phyloP scores from a whole-genome alignment of 2,888 invertebrate genomes.

The Pseudoips prasinana region DNA sequence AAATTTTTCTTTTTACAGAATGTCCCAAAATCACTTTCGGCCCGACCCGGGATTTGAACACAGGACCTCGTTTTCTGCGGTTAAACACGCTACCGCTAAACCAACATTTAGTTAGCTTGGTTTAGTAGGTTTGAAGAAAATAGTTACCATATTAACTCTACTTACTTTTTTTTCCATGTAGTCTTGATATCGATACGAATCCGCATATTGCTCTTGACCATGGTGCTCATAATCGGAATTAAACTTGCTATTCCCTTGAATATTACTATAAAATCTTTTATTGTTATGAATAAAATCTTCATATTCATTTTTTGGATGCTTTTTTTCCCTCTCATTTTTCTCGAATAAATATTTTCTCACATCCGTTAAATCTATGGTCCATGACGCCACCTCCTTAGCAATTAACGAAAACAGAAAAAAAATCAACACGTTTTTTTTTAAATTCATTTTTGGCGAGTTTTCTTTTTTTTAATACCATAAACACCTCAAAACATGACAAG shows the following conservation, averaged over 20 bases:
- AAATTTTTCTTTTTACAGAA: too few relatives aligned
- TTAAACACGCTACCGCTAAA: too few relatives aligned
- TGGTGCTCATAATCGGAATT: conserved; percentile 31
- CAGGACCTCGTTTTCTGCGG: too few relatives aligned
- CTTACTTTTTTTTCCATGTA: conserved; percentile 66
- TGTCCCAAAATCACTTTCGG: too few relatives aligned
- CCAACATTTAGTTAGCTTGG: too few relatives aligned
- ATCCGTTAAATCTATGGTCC: conserved; percentile 66
- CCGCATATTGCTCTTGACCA: conserved; percentile 37
- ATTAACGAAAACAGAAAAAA: conserved; percentile 35
- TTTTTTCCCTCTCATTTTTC: conserved; percentile 37
- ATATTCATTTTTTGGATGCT: conserved; percentile 15
- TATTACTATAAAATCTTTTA: conserved; percentile 39
- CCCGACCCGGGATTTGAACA: too few relatives aligned
- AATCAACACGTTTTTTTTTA: conserved; percentile 25
- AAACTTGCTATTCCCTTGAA: conserved; percentile 44
- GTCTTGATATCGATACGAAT: conserved; percentile 47
- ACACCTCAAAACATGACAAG: not conserved
- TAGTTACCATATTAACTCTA: too few relatives aligned
- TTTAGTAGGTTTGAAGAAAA: too few relatives aligned
- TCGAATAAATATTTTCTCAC: conserved; percentile 53
- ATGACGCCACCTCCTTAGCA: conserved; percentile 46
- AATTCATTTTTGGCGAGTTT: conserved; percentile 34
- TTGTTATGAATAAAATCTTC: conserved; percentile 24
- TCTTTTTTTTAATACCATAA: conserved; percentile 5